Conservation (phyloP, 1,140 invertebrate genomes). For the Halictus rubicundus region DNA sequence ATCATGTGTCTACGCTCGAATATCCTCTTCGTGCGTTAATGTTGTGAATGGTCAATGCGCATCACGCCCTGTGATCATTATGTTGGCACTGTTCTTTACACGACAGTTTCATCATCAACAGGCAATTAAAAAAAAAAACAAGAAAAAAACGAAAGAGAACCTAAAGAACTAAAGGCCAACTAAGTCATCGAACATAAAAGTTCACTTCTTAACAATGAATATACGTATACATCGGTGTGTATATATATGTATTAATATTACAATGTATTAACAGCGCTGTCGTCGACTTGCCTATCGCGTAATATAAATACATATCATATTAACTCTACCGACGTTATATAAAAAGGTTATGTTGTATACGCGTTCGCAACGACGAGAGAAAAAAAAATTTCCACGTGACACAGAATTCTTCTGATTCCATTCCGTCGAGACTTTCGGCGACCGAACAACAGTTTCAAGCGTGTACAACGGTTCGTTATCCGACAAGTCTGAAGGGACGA, state of each 20-base stretch:
- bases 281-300: not conserved
- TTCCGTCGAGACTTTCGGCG: too few species aligned
- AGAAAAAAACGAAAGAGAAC: not conserved
- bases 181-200: not conserved
- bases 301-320: conserved; percentile 18
- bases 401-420: too few species aligned
- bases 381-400: not conserved
- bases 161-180: not conserved
- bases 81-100: conserved; percentile 27
- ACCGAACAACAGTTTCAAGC: too few species aligned
- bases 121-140: not conserved
- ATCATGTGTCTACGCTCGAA: too few species aligned
- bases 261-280: not conserved
- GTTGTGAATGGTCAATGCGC: not conserved
- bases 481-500: not conserved
- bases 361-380: not conserved
- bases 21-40: too few species aligned
- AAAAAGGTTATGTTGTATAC: not conserved
- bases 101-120: not conserved
- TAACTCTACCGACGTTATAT: not conserved
- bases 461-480: too few species aligned
- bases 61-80: not conserved
- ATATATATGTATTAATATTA: not conserved
- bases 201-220: not conserved
- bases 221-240: not conserved